Percentiles rank a stretch among this genome's conserved stretches.
phyloP scores from a whole-genome alignment of 2,888 invertebrate species.

The Limnephilus rhombicus region DNA sequence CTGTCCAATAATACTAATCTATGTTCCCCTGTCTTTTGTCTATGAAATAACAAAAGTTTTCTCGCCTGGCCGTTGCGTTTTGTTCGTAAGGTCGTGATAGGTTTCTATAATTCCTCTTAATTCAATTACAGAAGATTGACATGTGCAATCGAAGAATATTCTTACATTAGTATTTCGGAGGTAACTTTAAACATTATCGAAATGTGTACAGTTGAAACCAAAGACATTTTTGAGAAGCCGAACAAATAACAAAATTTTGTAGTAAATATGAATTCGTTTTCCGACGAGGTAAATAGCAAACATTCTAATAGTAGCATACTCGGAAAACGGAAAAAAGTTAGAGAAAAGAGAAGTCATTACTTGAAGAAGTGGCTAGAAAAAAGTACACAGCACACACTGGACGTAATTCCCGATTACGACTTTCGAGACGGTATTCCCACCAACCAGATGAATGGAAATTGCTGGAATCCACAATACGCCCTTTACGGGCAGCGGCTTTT shows the following conservation, averaged over 20 bases:
- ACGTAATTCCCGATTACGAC: conserved; percentile 50
- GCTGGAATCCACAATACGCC: conserved; percentile 67
- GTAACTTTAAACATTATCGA: neutral
- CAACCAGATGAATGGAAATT: conserved; percentile 70
- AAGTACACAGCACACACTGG: conserved; percentile 72
- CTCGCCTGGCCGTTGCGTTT: neutral
- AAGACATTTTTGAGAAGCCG: conserved; percentile 1
- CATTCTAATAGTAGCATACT: conserved; percentile 72
- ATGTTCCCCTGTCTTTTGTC: neutral
- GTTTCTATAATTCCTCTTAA: conserved; percentile 1
- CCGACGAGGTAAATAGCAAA: conserved; percentile 75
- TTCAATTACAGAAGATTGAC: conserved; percentile 46
- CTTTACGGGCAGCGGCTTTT: conserved; percentile 73
- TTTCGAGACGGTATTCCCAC: conserved; percentile 27
- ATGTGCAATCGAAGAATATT: neutral
- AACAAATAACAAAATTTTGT: neutral
- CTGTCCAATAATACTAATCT: neutral
- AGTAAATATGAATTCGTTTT: conserved; percentile 73
- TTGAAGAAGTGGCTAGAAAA: conserved; percentile 77
- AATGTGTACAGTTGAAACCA: neutral
- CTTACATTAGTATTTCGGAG: neutral
- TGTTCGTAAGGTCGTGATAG: neutral
- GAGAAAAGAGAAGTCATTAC: conserved; percentile 73
- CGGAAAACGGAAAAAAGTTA: conserved; percentile 77
- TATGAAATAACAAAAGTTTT: conserved; percentile 46